Evolutionary conservation across 2,797 vertebrate species (phyloP), one percentile per base, ranked within the genome.

Genomic region (Margarornis squamiger): DNA sequence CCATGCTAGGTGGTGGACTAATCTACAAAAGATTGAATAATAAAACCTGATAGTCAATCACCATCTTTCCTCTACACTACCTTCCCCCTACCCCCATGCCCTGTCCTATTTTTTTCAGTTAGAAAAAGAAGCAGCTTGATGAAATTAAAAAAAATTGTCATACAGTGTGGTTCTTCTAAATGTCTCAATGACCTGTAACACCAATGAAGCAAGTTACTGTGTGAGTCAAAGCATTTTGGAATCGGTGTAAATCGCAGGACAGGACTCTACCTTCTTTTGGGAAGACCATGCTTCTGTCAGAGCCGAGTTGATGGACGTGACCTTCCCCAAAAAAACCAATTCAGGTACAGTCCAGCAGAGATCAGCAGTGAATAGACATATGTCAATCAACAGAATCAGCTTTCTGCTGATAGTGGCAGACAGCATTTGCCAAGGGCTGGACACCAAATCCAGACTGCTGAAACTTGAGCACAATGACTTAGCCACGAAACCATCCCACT

Each of bases 11-110:
- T 52, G 9, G 12, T 59, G 14, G n/a, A 30, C 22, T 36, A n/a
- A 73, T 46, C 18, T 65, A 74, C 27, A 41, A 17, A 48, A 82
- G 20, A 43, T 14, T 46, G 38, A 67, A 45, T 2, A 39, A 15
- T 39, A 52, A 66, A 66, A 71, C 5, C 29, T 75, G 46, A 61
- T 10, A 58, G 29, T 51, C 11, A 30, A 36, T 67, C 24, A 30
- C 7, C 2, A 19, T 29, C 24, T 41, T n/a, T 20, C 5, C 2
- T 1, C 14, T 14, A 29, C 22, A 65, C 11, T 9, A 23, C 16
- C 62, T 46, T 62, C 7, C 19, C 18, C 16, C 12, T 3, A 32
- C 52, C 52, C 19, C 32, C 21, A 8, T 6, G 12, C 16, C 13
- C 19, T 8, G 23, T 29, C 27, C 18, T 14, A 22, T 17, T 32